Percentiles rank a stretch among this genome's conserved stretches.
These are phyloP conservation scores for Brachionus manjavacas DNA, from an alignment of 1,140 invertebrate species.

Conservation along the genomic window DNA sequence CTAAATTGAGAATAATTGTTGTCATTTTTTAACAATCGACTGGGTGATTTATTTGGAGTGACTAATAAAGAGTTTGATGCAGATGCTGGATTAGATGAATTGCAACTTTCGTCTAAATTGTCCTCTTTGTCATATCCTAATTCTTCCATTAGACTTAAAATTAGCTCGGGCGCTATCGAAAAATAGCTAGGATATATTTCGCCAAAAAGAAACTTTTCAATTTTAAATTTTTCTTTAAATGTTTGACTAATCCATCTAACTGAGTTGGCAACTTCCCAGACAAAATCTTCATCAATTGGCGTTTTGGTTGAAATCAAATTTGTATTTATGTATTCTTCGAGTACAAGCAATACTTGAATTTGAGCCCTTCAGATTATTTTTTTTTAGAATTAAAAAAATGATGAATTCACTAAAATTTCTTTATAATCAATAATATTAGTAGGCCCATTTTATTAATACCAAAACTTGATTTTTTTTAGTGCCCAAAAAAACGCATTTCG, in stretches of 20 bases:
- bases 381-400: too few species aligned
- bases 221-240: conserved; percentile 41
- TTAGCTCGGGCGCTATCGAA: background rate
- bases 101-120: conserved; percentile 3
- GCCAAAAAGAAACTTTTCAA: conserved; percentile 18
- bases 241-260: conserved; percentile 30
- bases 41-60: conserved; percentile 17
- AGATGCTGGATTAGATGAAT: background rate
- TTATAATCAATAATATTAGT: too few species aligned
- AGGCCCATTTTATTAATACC: too few species aligned
- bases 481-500: too few species aligned
- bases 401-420: too few species aligned
- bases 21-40: background rate
- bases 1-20: conserved; percentile 29
- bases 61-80: background rate
- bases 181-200: background rate
- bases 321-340: conserved; percentile 9
- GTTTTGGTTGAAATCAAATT: background rate
- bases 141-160: conserved; percentile 35
- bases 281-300: conserved; percentile 24
- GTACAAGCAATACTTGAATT: conserved; percentile 18
- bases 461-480: too few species aligned
- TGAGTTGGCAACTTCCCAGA: conserved; percentile 34
- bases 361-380: background rate
- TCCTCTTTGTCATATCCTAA: conserved; percentile 38